phyloP scores from a whole-genome alignment of 1,140 invertebrate genomes.

The Scaptodrosophila lebanonensis region DNA sequence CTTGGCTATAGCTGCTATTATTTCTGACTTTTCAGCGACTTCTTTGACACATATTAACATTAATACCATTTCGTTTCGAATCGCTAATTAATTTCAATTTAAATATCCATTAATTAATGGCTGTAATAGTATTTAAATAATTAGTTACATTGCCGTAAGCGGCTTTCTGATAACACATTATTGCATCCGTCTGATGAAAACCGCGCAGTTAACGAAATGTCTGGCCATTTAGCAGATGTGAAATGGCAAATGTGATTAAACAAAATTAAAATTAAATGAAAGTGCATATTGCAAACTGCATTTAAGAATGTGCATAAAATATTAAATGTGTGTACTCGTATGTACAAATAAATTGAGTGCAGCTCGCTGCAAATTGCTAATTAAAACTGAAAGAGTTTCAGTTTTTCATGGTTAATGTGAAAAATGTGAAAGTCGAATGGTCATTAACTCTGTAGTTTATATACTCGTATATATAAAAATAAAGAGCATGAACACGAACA shows the following conservation, averaged over 20 bases:
- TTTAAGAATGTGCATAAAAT: conserved; percentile 46
- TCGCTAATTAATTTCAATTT: conserved; percentile 66
- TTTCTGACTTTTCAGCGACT: conserved; percentile 10
- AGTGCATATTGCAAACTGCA: conserved; percentile 45
- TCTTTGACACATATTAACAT: conserved; percentile 33
- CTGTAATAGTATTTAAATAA: conserved; percentile 63
- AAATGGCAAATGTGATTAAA: conserved; percentile 7
- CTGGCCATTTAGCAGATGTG: too few species aligned
- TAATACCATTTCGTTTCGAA: conserved; percentile 29
- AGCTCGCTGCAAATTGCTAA: conserved; percentile 44
- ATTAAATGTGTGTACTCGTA: neutral
- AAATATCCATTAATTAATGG: conserved; percentile 53
- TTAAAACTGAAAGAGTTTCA: conserved; percentile 58
- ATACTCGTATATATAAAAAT: too few species aligned
- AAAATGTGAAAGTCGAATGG: too few species aligned
- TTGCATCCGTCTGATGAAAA: neutral
- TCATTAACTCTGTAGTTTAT: too few species aligned
- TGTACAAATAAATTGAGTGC: neutral
- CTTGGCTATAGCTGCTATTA: too few species aligned
- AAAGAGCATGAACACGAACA: too few species aligned
- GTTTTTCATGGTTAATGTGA: too few species aligned
- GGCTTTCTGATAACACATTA: conserved; percentile 2
- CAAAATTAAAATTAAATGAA: conserved; percentile 46
- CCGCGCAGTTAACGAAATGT: neutral
- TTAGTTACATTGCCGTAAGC: conserved; percentile 51